Evolutionary conservation across 2,113 vertebrate genomes (phyloP).

Genomic region (Colossoma macropomum): DNA sequence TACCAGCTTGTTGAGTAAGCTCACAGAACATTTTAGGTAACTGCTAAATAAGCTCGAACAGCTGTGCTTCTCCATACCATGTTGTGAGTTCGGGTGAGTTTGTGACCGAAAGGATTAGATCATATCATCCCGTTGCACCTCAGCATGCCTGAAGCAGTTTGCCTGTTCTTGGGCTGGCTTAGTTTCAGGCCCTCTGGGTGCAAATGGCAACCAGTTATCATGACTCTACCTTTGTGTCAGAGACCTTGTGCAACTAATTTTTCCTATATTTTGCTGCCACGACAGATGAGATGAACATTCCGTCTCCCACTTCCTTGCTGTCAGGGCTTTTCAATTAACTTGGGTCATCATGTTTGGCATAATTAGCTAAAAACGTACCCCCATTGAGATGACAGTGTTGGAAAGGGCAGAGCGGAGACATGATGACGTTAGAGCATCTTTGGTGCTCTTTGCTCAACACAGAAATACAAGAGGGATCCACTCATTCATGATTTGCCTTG

Average conservation of each 20-base stretch:
- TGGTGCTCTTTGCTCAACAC: slow-evolving; percentile 3
- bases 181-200: slow-evolving; percentile 53
- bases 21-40: neutral
- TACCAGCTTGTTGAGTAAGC: neutral
- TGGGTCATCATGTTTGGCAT: neutral
- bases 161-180: slow-evolving; percentile 19
- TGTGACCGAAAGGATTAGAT: neutral
- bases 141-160: neutral
- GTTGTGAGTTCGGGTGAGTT: neutral
- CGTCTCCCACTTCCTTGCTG: slow-evolving; percentile 7
- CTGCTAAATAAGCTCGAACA: neutral
- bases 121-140: neutral
- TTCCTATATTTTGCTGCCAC: slow-evolving; percentile 45
- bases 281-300: slow-evolving; percentile 50
- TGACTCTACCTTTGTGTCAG: slow-evolving; percentile 55
- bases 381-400: neutral
- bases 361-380: neutral
- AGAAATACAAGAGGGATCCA: neutral
- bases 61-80: neutral
- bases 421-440: neutral
- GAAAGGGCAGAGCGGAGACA: neutral
- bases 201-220: slow-evolving; percentile 63
- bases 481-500: slow-evolving; percentile 59
- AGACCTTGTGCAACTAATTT: slow-evolving; percentile 61
- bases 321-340: neutral